A percentile compares a stretch with the other conserved stretches of the same genome.
Conservation (phyloP, 2,113 vertebrate genomes). For the Etia nguti region DNA sequence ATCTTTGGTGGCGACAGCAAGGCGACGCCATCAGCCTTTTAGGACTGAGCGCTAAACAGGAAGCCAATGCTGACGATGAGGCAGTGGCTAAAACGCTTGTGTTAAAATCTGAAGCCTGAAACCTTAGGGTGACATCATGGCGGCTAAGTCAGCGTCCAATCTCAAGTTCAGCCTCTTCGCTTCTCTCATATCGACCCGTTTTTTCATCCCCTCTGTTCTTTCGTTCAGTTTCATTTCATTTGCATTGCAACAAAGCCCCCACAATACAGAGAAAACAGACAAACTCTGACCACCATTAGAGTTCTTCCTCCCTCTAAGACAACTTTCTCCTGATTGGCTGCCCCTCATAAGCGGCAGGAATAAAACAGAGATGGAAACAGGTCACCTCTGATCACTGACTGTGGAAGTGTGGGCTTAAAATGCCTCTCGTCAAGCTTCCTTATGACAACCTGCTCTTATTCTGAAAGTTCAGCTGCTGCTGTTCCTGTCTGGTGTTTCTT, state of each 20-base stretch:
- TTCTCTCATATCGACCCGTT: fast-evolving
- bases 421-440: neutral
- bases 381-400: neutral
- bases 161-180: fast-evolving
- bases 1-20: neutral
- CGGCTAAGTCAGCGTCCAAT: neutral
- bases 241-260: neutral
- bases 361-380: neutral
- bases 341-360: neutral
- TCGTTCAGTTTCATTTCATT: neutral
- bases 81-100: neutral
- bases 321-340: neutral
- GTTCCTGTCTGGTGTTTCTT: neutral
- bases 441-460: neutral
- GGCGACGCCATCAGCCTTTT: neutral
- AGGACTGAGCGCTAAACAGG: neutral
- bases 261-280: neutral
- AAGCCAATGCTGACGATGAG: neutral
- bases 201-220: neutral
- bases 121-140: neutral
- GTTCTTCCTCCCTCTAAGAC: neutral
- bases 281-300: fast-evolving
- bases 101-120: neutral
- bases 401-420: neutral
- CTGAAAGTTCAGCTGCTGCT: neutral